Evolutionary conservation across 2,888 invertebrate species (phyloP).

Genomic region (Ichneumon xanthorius): DNA sequence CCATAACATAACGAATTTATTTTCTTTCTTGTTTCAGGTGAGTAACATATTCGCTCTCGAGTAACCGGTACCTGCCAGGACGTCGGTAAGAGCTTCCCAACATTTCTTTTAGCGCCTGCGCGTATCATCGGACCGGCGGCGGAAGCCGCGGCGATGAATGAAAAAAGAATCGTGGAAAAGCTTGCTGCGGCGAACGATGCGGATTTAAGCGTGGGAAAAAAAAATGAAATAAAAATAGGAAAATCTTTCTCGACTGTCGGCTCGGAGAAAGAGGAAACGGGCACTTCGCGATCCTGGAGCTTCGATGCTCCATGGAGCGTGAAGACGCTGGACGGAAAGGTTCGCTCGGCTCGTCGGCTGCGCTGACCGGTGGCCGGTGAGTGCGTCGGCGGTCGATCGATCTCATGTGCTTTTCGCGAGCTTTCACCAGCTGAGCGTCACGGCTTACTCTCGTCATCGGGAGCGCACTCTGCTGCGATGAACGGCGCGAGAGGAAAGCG

Average conservation of each 20-base stretch:
- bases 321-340: conserved; percentile 68
- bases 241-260: conserved; percentile 66
- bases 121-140: not conserved
- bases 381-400: conserved; percentile 41
- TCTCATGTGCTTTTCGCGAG: conserved; percentile 16
- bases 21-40: conserved; percentile 77
- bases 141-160: not conserved
- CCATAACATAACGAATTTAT: conserved; percentile 49
- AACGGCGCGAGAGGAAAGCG: not conserved
- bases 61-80: conserved; percentile 32
- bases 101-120: not conserved
- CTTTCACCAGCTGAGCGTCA: conserved; percentile 52
- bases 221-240: conserved; percentile 31
- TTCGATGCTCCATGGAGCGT: conserved; percentile 44
- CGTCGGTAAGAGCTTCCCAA: conserved; percentile 60
- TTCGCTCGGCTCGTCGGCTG: conserved; percentile 42
- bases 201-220: conserved; percentile 37
- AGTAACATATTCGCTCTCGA: conserved; percentile 69
- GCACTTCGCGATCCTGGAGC: conserved; percentile 41
- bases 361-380: conserved; percentile 60
- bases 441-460: conserved; percentile 59
- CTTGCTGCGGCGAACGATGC: conserved; percentile 17
- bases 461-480: not conserved
- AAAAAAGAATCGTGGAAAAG: conserved; percentile 26
- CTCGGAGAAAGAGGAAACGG: conserved; percentile 45